Evolutionary conservation across 1,140 invertebrate genomes (phyloP), one percentile per base, ranked within the genome.

Genomic region (Coenobita brevimanus): DNA sequence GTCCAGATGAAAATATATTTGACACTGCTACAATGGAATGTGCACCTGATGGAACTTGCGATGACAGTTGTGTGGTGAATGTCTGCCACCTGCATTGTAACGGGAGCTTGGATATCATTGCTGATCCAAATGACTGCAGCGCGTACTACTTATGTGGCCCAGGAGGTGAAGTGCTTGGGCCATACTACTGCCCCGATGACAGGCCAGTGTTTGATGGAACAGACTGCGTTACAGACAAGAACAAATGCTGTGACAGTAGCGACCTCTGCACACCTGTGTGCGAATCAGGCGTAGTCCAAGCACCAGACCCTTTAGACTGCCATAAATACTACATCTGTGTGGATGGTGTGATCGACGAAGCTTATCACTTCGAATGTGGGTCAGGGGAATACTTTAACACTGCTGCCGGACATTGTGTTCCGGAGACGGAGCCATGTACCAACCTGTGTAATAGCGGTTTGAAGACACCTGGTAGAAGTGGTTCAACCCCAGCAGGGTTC

Each of bases 281-380:
- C 36, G 21, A 78, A 10, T 17, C 69, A 2, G 82, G 27, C 13
- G 17, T 21, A 0, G 54, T 54, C 0, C 71, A 76, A 54, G 27
- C 54, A n/a, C 36, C 57, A 8, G 50, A 76, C 71, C 82, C 82
- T n/a, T 62, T 0, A 2, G 54, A 85, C 82, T 85, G 82, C 50
- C 33, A 15, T 36, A 75, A 64, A 3, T 85, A 41, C 71, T 85
- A 85, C 82, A 78, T 76, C 1, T 85, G 82, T n/a, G 13, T 30
- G 43, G 33, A 50, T 6, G 82, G 82, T 3, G 24, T 30, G 15
- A 50, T 57, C 1, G 17, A 60, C 24, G 27, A 46, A 27, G 27
- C 41, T 0, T 30, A 36, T 6, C 82, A 76, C 82, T 76, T 76
- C 36, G 0, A 13, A 1, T 85, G 82, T 57, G 50, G 10, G 17